Conservation (phyloP, 2,797 vertebrate genomes). For the Cirrhinus molitorella region DNA sequence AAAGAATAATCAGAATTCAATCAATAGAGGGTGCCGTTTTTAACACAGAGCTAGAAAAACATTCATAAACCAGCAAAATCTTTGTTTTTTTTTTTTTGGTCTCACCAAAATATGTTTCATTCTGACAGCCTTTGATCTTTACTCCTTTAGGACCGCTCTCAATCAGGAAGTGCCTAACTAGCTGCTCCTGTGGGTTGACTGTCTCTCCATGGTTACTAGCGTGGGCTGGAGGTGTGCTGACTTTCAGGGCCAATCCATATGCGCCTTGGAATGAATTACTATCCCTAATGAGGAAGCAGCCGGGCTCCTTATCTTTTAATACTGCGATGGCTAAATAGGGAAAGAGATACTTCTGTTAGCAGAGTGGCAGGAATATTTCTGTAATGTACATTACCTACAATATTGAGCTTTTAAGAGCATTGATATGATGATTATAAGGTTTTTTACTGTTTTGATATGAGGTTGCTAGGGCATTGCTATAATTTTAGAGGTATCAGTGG, state of each 20-base stretch:
- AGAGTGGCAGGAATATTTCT: neutral
- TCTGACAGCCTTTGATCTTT: slow-evolving; percentile 93
- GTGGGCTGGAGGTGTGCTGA: slow-evolving; percentile 77
- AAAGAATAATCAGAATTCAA: neutral
- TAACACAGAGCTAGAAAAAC: neutral
- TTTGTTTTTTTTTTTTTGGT: slow-evolving; percentile 62
- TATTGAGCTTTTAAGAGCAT: neutral
- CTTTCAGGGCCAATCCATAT: slow-evolving; percentile 84
- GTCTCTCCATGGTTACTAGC: slow-evolving; percentile 68
- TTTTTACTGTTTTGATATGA: neutral
- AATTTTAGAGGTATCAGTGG: too few relatives aligned
- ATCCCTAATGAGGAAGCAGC: slow-evolving; percentile 83
- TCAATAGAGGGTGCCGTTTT: slow-evolving; percentile 20
- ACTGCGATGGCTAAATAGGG: slow-evolving; percentile 76
- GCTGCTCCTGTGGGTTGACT: slow-evolving; percentile 86
- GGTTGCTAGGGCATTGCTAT: neutral
- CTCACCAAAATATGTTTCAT: slow-evolving; percentile 91
- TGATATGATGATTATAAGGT: neutral
- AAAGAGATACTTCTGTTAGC: slow-evolving; percentile 16
- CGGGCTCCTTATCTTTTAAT: slow-evolving; percentile 80
- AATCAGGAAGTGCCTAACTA: slow-evolving; percentile 93
- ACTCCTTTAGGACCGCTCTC: slow-evolving; percentile 91
- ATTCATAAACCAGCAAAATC: neutral
- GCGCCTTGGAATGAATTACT: slow-evolving; percentile 86
- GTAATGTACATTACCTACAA: neutral